Evolutionary conservation across 2,113 vertebrate genomes (phyloP).

Genomic region (Rhabdomys dilectus): DNA sequence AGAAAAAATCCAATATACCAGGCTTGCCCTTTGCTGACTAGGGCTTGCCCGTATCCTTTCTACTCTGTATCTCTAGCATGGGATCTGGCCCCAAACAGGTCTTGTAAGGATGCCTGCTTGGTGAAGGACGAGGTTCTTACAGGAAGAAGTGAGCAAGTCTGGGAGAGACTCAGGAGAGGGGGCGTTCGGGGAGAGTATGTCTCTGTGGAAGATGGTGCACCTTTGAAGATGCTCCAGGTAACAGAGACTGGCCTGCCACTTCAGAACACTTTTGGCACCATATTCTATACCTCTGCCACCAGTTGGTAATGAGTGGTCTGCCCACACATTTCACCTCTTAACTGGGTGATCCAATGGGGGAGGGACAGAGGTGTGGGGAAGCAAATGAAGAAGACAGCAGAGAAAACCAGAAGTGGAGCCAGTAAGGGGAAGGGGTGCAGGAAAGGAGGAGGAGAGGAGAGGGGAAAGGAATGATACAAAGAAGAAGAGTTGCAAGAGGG

Average conservation of each 20-base stretch:
- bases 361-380: background rate
- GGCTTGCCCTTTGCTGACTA: background rate
- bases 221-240: background rate
- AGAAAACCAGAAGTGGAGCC: background rate
- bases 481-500: background rate
- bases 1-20: background rate
- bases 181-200: background rate
- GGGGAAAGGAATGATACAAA: too few relatives aligned
- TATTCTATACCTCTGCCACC: background rate
- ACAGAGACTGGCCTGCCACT: background rate
- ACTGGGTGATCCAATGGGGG: fast-evolving
- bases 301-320: background rate
- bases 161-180: background rate
- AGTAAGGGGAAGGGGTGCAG: background rate
- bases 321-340: background rate
- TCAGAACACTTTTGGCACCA: background rate
- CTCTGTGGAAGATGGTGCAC: background rate
- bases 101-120: background rate
- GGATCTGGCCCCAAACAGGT: background rate
- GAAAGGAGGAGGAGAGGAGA: fast-evolving
- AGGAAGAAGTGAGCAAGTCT: background rate
- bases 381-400: background rate
- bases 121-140: background rate
- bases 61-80: background rate
- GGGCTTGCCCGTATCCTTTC: background rate